These are phyloP conservation scores for Andrena marginata DNA, from an alignment of 2,888 invertebrate species.

Conservation along the genomic window DNA sequence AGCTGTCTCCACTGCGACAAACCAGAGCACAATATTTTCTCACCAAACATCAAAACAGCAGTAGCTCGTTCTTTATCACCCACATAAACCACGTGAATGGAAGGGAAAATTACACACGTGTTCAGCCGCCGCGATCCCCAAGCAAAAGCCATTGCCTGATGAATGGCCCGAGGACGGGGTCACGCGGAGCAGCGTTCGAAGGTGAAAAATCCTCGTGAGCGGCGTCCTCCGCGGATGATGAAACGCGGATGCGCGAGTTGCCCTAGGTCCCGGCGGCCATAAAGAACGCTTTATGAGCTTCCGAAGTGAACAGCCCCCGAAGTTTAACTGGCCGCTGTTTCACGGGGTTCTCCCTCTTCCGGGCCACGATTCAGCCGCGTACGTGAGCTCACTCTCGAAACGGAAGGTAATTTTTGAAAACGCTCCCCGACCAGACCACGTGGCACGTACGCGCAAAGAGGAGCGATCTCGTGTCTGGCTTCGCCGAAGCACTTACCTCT, in stretches of 20 bases:
- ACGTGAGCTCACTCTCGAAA: slow-evolving; percentile 31
- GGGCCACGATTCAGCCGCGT: neutral
- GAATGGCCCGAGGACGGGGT: neutral
- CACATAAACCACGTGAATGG: neutral
- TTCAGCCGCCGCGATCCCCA: slow-evolving; percentile 5
- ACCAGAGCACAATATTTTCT: too few relatives aligned
- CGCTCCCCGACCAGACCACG: neutral
- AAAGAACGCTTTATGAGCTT: slow-evolving; percentile 29
- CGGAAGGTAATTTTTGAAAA: slow-evolving; percentile 30
- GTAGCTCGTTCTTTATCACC: neutral
- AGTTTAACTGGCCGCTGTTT: slow-evolving; percentile 15
- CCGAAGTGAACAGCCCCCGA: slow-evolving; percentile 18
- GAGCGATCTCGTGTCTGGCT: slow-evolving; percentile 33
- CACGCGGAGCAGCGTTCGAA: neutral
- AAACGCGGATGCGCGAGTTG: slow-evolving; percentile 16
- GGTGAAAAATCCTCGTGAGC: neutral
- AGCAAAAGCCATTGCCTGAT: neutral
- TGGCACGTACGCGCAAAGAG: slow-evolving; percentile 14
- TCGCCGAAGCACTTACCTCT: slow-evolving; percentile 45
- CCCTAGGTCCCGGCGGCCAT: slow-evolving; percentile 2
- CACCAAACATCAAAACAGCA: neutral
- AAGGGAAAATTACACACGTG: slow-evolving; percentile 14
- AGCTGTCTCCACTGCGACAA: too few relatives aligned
- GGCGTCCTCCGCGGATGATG: slow-evolving; percentile 12
- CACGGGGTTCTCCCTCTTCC: neutral